Evolutionary conservation across 2,113 vertebrate species (phyloP).

Genomic region (Scartelaos histophorus): DNA sequence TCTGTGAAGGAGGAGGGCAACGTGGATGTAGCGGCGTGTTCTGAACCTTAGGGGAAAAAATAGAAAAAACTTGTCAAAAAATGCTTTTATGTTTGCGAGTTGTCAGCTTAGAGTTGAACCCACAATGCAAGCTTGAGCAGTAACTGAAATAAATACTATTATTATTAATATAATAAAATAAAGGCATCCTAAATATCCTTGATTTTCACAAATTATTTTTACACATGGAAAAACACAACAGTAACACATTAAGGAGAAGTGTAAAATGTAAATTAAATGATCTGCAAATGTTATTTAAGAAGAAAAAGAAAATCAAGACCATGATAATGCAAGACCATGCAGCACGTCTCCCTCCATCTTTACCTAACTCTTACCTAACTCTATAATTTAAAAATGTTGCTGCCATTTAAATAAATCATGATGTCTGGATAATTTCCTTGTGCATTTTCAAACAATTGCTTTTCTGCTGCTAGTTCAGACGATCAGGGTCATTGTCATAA

Average conservation of each 20-base stretch:
- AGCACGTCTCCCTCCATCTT: not conserved
- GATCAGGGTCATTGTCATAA: no score
- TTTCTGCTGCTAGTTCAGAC: not conserved
- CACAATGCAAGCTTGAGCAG: constrained; percentile 3
- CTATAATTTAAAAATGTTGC: not conserved
- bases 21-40: constrained; percentile 86
- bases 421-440: not conserved
- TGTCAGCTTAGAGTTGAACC: constrained; percentile 28
- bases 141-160: no score
- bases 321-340: no score
- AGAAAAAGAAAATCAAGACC: no score
- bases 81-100: constrained; percentile 24
- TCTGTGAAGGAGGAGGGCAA: constrained; percentile 83
- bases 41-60: constrained; percentile 77
- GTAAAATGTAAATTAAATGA: no score
- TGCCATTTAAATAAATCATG: not conserved
- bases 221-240: no score
- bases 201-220: no score
- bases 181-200: no score
- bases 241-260: no score
- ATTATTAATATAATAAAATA: no score
- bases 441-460: not conserved
- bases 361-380: no score
- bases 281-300: no score
- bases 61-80: not conserved